Percentiles rank a stretch among this genome's conserved stretches.
Evolutionary conservation across 2,888 invertebrate genomes (phyloP).

Genomic region (Drosophila anceps): DNA sequence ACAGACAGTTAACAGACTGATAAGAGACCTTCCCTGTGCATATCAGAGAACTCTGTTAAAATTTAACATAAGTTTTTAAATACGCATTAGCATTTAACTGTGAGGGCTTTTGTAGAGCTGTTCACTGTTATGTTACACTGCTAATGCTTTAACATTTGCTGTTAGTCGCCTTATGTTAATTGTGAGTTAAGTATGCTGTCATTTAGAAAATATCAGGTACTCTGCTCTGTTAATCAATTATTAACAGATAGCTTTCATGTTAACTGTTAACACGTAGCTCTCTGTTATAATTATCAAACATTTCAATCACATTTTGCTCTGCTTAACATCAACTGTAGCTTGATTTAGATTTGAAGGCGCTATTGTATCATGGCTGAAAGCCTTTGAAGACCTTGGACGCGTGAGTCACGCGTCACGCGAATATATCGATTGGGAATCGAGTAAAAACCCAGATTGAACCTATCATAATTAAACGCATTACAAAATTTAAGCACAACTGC

Average conservation of each 20-base stretch:
- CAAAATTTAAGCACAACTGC: conserved; percentile 52
- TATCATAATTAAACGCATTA: conserved; percentile 71
- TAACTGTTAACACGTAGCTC: background rate
- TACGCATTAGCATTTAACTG: background rate
- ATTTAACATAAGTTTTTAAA: background rate
- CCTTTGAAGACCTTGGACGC: conserved; percentile 63
- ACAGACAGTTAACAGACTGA: background rate
- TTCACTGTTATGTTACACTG: no score
- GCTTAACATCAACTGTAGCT: background rate
- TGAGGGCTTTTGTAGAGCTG: no score
- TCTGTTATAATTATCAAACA: background rate
- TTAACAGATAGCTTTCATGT: background rate
- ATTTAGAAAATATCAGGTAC: no score
- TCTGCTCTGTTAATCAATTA: background rate
- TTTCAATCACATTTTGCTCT: background rate
- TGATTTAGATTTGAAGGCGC: conserved; percentile 10
- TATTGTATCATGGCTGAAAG: conserved; percentile 35
- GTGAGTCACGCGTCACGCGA: conserved; percentile 69
- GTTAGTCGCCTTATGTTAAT: no score
- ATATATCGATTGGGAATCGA: conserved; percentile 54
- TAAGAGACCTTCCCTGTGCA: no score
- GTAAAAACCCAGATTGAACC: conserved; percentile 33
- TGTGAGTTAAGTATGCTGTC: no score
- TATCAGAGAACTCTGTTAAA: no score
- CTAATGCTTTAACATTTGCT: no score